Conservation (phyloP, 2,888 invertebrate genomes). For the Timema cristinae region DNA sequence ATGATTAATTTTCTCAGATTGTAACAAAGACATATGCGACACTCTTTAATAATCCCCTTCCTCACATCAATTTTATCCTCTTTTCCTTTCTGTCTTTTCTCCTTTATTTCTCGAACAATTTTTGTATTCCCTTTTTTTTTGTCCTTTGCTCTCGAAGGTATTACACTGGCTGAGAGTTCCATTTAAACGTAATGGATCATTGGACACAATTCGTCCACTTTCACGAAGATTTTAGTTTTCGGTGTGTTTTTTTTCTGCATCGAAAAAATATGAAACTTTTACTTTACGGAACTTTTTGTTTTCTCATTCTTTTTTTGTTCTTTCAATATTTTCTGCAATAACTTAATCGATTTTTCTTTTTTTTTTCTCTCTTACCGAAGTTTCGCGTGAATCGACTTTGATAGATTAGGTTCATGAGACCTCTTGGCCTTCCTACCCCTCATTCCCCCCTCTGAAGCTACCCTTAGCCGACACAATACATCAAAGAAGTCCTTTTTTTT, state of each 20-base stretch:
- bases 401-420: conserved; percentile 21
- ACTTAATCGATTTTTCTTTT: conserved; percentile 27
- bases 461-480: too few species aligned
- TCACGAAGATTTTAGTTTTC: too few species aligned
- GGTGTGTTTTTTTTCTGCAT: conserved; percentile 3
- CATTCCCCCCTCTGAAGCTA: background rate
- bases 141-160: conserved; percentile 19
- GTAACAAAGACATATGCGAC: conserved; percentile 30
- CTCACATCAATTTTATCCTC: conserved; percentile 7
- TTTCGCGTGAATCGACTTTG: conserved; percentile 24
- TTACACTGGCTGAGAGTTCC: conserved; percentile 28
- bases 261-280: background rate
- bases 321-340: conserved; percentile 21
- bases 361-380: background rate
- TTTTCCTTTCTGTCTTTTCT: conserved; percentile 17
- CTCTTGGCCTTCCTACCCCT: background rate
- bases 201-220: conserved; percentile 25
- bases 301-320: conserved; percentile 20
- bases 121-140: conserved; percentile 20
- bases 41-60: conserved; percentile 29
- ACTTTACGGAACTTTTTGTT: conserved; percentile 14
- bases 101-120: conserved; percentile 19
- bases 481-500: too few species aligned
- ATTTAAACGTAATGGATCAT: conserved; percentile 30
- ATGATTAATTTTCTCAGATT: conserved; percentile 30